Conservation (phyloP, 37 sponge, comb jelly and placozoan genomes). For the Halichondria panicea region DNA sequence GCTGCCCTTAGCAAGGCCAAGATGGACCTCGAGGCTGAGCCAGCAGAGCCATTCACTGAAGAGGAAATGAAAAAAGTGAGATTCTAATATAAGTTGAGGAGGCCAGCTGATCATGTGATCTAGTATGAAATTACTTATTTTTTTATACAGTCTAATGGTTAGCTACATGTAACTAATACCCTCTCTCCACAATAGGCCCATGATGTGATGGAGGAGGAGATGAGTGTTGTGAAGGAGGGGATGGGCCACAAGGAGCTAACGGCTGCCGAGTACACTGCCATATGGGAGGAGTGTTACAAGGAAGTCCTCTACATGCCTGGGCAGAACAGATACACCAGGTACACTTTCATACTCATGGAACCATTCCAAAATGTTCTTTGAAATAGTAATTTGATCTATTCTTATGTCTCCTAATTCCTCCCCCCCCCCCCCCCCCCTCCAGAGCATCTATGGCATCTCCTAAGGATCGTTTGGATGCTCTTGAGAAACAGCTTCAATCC, state of each 20-base stretch:
- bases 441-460: conserved; percentile 42
- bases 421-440: neutral
- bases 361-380: too few relatives aligned
- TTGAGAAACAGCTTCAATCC: conserved; percentile 74
- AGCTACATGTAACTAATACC: neutral
- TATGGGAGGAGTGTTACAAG: conserved; percentile 98
- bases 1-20: conserved; percentile 31
- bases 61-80: conserved; percentile 68
- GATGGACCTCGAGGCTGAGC: conserved; percentile 52
- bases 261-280: conserved; percentile 68
- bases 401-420: too few relatives aligned
- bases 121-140: neutral
- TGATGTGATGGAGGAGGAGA: conserved; percentile 72
- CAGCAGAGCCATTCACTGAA: conserved; percentile 42
- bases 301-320: conserved; percentile 90
- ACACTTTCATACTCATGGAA: too few relatives aligned
- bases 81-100: neutral
- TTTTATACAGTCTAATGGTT: conserved; percentile 1
- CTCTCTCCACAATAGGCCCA: conserved; percentile 47
- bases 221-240: conserved; percentile 78
- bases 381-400: too few relatives aligned
- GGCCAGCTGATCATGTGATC: neutral
- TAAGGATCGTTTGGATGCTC: conserved; percentile 87
- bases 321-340: conserved; percentile 90
- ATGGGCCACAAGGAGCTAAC: conserved; percentile 94